A percentile compares a stretch with the other conserved stretches of the same genome.
Conservation (phyloP, 2,113 vertebrate genomes). For the Nicator chloris region DNA sequence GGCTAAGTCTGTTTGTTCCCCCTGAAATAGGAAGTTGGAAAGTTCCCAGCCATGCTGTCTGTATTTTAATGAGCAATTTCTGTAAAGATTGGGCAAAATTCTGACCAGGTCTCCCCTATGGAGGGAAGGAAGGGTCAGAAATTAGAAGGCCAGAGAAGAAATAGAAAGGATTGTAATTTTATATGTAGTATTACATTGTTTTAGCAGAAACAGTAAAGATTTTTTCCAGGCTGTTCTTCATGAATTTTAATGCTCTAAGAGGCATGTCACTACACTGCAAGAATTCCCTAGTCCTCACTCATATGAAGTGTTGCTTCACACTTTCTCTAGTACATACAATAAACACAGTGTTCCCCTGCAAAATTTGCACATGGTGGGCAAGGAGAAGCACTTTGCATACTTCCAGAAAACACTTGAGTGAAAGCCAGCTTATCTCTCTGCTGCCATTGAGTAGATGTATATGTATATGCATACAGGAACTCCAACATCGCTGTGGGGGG, state of each 20-base stretch:
- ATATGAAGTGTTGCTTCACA: background rate
- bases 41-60: background rate
- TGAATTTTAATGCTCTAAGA: background rate
- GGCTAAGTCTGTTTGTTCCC: background rate
- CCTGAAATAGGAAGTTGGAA: background rate
- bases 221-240: background rate
- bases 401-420: background rate
- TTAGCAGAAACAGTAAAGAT: background rate
- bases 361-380: background rate
- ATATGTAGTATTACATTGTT: background rate
- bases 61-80: background rate
- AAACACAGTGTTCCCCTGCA: background rate
- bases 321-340: background rate
- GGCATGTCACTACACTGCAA: background rate
- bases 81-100: background rate
- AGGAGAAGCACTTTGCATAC: background rate
- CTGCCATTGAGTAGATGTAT: background rate
- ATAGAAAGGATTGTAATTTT: background rate
- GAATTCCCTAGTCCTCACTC: background rate
- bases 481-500: background rate
- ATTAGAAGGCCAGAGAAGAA: background rate
- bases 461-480: background rate
- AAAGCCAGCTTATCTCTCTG: background rate
- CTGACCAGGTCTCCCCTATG: background rate
- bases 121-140: background rate